These are phyloP conservation scores for Pomatostomus ruficeps DNA, from an alignment of 2,113 vertebrate genomes.

Conservation along the genomic window DNA sequence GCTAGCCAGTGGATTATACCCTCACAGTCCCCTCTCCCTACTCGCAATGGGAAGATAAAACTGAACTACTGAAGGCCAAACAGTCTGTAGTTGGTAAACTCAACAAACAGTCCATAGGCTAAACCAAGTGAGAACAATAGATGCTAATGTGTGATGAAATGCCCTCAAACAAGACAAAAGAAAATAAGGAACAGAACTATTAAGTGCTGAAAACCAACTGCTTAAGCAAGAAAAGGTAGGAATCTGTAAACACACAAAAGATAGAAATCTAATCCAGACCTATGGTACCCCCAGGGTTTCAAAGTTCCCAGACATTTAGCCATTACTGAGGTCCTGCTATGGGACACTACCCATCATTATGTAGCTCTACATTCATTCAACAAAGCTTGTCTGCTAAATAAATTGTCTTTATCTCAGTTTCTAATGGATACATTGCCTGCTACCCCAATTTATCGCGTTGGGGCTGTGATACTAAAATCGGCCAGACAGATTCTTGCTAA, in stretches of 20 bases:
- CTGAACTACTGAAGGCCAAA: not conserved
- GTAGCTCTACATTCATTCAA: not conserved
- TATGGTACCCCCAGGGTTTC: not conserved
- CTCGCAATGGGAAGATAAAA: not conserved
- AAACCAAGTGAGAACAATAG: not conserved
- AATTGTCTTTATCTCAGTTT: not conserved
- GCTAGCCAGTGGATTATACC: not conserved
- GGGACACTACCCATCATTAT: not conserved
- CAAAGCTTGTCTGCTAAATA: not conserved
- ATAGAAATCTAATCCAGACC: not conserved
- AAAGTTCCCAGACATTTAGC: not conserved
- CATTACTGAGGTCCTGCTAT: not conserved
- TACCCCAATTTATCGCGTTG: not conserved
- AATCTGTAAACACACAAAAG: not conserved
- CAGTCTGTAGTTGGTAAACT: not conserved
- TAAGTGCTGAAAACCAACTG: not conserved
- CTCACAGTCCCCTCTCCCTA: not conserved
- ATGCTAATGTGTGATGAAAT: not conserved
- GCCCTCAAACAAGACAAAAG: not conserved
- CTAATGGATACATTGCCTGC: not conserved
- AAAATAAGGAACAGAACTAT: not conserved
- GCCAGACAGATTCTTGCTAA: not conserved
- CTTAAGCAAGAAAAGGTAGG: not conserved
- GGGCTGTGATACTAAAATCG: not conserved
- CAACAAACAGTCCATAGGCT: not conserved